Evolutionary conservation across 2,797 vertebrate genomes (phyloP), one percentile per base, ranked within the genome.

Genomic region (Eurystomus glaucurus): DNA sequence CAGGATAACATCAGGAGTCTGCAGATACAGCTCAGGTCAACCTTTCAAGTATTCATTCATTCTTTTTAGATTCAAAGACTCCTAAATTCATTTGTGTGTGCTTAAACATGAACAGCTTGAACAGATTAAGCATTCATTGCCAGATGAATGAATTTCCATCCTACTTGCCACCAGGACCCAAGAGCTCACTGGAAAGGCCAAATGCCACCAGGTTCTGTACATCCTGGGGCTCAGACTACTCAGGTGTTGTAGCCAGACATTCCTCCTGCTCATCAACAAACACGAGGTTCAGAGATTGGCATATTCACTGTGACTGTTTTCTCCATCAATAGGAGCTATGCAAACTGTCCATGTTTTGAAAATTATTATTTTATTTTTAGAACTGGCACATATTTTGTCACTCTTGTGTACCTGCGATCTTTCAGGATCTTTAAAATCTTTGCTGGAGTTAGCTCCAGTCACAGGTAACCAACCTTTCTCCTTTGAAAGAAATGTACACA

Each of bases 231-330:
- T 93, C 33, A 52, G 15, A 48, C 37, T 54, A 8, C 7, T 13
- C 16, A 58, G 20, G 3, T 69, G 17, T 29, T 8, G 29, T 19
- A 75, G 14, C 4, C 18, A 77, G 45, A 35, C 1, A 29, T 50
- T 71, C 20, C 20, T 60, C 21, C 26, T 25, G 29, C 14, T 61
- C 33, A 35, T 20, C 0, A 0, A 50, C 13, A 21, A 50, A 6
- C 11, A 48, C 9, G 31, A 76, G 10, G 5, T 33, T 82, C 41
- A 48, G 25, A 41, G 13, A 13, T 18, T 58, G n/a, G 1, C 21
- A 22, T 33, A 9, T 6, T n/a, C 5, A 3, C 11, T 28, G 3
- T 21, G 66, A n/a, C 16, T 8, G 1, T 74, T 91, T 88, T 58
- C 35, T 48, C 4, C 41, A 35, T 31, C 21, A 81, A 5, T 2